These are phyloP conservation scores for Allacma fusca DNA, from an alignment of 2,888 invertebrate genomes.

Conservation along the genomic window DNA sequence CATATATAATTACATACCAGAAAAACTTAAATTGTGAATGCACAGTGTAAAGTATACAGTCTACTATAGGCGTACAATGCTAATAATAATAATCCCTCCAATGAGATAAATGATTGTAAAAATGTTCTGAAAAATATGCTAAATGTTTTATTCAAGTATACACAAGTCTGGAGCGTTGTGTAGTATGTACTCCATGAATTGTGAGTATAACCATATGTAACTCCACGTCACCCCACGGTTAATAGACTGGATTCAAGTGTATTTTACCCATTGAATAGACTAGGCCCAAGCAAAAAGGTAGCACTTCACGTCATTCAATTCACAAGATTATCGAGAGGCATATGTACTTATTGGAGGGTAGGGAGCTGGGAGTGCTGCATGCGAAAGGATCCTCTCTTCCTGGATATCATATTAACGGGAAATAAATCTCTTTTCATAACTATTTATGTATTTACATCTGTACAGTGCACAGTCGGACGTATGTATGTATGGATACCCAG, in stretches of 20 bases:
- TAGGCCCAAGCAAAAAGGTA: not conserved
- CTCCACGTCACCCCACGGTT: not conserved
- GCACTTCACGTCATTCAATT: constrained; percentile 42
- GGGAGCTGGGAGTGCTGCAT: not conserved
- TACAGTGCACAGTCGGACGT: no score
- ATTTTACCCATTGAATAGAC: not conserved
- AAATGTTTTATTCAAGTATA: constrained; percentile 8
- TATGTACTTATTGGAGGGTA: no score
- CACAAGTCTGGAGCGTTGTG: no score
- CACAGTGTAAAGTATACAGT: no score
- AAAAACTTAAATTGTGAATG: no score
- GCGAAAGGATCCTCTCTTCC: not conserved
- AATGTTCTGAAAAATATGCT: constrained; percentile 13
- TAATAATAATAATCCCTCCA: not conserved
- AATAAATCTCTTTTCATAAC: constrained; percentile 2
- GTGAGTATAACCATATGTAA: no score
- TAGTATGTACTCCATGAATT: no score
- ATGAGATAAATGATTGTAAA: not conserved
- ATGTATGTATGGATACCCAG: not conserved
- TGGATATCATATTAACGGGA: constrained; percentile 20
- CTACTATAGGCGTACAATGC: no score
- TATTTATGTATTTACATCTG: not conserved
- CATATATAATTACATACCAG: no score
- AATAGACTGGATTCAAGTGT: not conserved
- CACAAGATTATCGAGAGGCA: constrained; percentile 39